Conservation (phyloP, 2,888 invertebrate species). For the Tenthredo scrophulariae region DNA sequence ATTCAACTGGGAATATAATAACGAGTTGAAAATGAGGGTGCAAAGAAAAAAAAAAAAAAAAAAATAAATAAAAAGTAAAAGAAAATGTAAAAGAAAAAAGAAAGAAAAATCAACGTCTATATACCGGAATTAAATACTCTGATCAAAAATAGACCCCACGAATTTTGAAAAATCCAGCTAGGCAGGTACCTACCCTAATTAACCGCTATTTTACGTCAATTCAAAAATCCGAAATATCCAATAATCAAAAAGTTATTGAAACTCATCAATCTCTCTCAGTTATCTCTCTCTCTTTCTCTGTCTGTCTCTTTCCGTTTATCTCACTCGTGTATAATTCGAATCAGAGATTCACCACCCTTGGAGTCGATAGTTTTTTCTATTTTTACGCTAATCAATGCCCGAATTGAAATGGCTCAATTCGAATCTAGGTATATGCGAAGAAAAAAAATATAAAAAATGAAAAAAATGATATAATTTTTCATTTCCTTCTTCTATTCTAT, state of each 20-base stretch:
- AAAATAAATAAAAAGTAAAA: too few species aligned
- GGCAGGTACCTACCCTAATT: background rate
- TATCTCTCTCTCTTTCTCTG: too few species aligned
- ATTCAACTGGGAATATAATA: background rate
- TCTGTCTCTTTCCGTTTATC: too few species aligned
- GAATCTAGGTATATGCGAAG: background rate
- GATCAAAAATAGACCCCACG: too few species aligned
- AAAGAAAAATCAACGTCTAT: constrained; percentile 29
- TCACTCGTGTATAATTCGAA: too few species aligned
- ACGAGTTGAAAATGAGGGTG: background rate
- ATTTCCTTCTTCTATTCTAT: background rate
- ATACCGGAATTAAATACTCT: background rate
- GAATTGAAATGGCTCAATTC: background rate
- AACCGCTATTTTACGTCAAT: constrained; percentile 4
- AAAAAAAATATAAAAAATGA: background rate
- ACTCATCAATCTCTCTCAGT: background rate
- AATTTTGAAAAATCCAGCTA: background rate
- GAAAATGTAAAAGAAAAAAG: too few species aligned
- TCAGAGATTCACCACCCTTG: too few species aligned
- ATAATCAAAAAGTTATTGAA: background rate
- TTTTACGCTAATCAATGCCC: background rate
- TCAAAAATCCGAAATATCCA: background rate
- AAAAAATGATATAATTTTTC: background rate
- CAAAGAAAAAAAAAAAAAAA: background rate
- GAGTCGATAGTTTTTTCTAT: background rate